These are phyloP conservation scores for Cheilosia vulpina DNA, from an alignment of 2,888 invertebrate species.

Conservation along the genomic window DNA sequence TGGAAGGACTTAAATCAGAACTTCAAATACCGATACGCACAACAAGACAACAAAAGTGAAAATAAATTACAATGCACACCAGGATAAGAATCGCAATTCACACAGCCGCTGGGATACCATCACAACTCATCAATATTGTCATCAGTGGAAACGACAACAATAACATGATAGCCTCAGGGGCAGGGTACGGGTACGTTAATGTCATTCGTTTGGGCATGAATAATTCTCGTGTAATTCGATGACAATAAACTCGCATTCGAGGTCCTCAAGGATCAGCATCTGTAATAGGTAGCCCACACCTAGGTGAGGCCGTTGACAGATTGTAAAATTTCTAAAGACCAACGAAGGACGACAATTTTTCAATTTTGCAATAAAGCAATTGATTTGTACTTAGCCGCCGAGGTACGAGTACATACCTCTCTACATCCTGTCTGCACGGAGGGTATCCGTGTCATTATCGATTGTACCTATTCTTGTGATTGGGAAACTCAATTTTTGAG, in stretches of 20 bases:
- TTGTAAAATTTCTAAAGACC: slow-evolving; percentile 42
- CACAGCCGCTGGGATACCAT: slow-evolving; percentile 35
- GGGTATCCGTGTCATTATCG: slow-evolving; percentile 36
- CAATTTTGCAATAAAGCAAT: slow-evolving; percentile 68
- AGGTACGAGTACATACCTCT: too few species aligned
- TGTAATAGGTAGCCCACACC: slow-evolving; percentile 47
- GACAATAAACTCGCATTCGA: slow-evolving; percentile 61
- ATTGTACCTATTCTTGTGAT: slow-evolving; percentile 51
- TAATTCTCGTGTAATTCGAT: slow-evolving; percentile 72
- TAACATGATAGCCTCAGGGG: slow-evolving; percentile 60
- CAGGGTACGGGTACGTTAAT: too few species aligned
- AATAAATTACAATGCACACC: slow-evolving; percentile 47
- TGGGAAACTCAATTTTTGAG: slow-evolving; percentile 62
- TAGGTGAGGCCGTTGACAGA: slow-evolving; percentile 49
- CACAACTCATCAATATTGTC: slow-evolving; percentile 70
- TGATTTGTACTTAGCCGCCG: slow-evolving; percentile 50
- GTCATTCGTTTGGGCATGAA: slow-evolving; percentile 69
- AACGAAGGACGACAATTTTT: slow-evolving; percentile 49
- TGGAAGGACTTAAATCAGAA: slow-evolving; percentile 5
- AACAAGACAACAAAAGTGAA: slow-evolving; percentile 27
- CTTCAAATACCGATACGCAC: slow-evolving; percentile 46
- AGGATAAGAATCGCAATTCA: slow-evolving; percentile 48
- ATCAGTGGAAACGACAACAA: slow-evolving; percentile 63
- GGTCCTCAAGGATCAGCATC: slow-evolving; percentile 55
- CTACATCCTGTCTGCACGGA: slow-evolving; percentile 11